These are phyloP conservation scores for Branchellion lobata DNA, from an alignment of 2,888 invertebrate genomes.

Conservation along the genomic window DNA sequence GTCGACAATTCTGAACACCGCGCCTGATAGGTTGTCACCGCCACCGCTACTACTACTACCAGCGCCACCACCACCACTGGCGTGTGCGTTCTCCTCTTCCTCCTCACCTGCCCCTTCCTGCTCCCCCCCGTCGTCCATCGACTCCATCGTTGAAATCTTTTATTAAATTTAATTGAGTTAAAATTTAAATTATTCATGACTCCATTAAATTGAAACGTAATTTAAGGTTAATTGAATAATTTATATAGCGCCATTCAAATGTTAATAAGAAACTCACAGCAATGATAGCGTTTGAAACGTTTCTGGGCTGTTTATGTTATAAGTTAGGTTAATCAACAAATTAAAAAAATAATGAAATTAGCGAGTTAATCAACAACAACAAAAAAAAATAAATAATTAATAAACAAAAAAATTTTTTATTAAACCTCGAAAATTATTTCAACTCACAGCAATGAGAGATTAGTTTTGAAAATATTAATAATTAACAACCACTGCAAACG, in stretches of 20 bases:
- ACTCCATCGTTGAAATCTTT: neutral
- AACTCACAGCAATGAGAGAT: no score
- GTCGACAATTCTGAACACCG: neutral
- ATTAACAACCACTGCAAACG: no score
- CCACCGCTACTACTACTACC: neutral
- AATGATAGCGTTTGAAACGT: slow-evolving; percentile 8
- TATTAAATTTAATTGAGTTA: neutral
- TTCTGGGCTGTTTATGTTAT: neutral
- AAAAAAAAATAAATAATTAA: no score
- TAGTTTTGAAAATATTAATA: no score
- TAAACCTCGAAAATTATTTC: no score
- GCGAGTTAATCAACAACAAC: no score
- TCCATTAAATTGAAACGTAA: neutral
- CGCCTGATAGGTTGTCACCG: neutral
- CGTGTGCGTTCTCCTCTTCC: neutral
- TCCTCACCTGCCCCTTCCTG: neutral
- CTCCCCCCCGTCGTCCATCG: neutral
- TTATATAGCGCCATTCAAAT: no score
- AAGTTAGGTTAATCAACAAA: no score
- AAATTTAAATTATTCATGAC: neutral
- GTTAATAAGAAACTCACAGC: neutral
- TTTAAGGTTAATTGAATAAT: no score
- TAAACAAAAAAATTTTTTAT: no score
- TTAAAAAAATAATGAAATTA: no score
- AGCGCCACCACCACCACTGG: neutral